A percentile compares a stretch with the other conserved stretches of the same genome.
These are phyloP conservation scores for Temnothorax curvispinosus DNA, from an alignment of 1,140 invertebrate species.

Conservation along the genomic window DNA sequence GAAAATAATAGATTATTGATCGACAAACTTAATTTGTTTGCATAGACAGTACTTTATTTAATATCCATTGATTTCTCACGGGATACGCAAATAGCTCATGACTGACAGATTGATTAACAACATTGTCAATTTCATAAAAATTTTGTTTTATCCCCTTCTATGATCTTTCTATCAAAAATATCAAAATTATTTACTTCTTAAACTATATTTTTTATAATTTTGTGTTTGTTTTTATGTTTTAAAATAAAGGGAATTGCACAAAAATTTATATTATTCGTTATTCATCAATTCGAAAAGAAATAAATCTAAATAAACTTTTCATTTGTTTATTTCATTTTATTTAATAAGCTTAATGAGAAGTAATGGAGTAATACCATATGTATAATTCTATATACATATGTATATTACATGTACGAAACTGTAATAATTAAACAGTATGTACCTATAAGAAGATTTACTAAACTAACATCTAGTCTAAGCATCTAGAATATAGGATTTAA, in stretches of 20 bases:
- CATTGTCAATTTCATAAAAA: too few relatives aligned
- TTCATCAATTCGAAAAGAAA: neutral
- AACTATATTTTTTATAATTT: neutral
- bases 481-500: neutral
- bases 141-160: neutral
- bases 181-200: neutral
- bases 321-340: neutral
- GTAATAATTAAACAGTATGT: neutral
- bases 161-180: neutral
- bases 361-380: neutral
- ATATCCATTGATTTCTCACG: neutral
- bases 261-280: neutral
- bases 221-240: neutral
- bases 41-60: neutral
- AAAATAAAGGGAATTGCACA: too few relatives aligned
- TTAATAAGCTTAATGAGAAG: neutral
- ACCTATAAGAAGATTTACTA: neutral
- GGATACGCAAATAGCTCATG: neutral
- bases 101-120: neutral
- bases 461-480: neutral
- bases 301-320: slow-evolving; percentile 1
- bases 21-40: slow-evolving; percentile 2
- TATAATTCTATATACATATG: neutral
- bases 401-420: neutral
- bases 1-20: slow-evolving; percentile 13